Percentiles rank a stretch among this genome's conserved stretches.
Conservation (phyloP, 1,140 invertebrate species). For the Zaprionus ornatus region DNA sequence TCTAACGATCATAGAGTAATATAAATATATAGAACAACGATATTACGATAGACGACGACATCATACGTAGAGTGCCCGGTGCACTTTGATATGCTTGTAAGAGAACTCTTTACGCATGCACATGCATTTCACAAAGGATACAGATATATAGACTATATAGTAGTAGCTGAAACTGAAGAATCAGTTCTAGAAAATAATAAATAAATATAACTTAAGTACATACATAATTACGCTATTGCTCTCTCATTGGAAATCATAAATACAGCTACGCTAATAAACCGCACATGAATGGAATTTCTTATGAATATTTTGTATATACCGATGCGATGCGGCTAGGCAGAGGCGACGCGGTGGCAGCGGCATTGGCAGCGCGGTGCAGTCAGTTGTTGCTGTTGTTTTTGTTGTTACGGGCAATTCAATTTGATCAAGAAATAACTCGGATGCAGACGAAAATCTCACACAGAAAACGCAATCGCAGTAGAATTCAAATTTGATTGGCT, state of each 20-base stretch:
- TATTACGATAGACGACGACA: conserved; percentile 36
- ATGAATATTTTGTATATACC: conserved; percentile 9
- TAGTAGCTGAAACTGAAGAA: conserved; percentile 11
- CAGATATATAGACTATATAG: conserved; percentile 34
- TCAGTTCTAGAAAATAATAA: neutral
- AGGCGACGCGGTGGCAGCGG: neutral
- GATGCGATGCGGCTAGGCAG: conserved; percentile 10
- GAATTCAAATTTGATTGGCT: conserved; percentile 63
- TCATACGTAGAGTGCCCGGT: conserved; percentile 45
- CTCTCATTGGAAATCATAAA: conserved; percentile 14
- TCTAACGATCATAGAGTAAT: conserved; percentile 10
- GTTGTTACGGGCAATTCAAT: conserved; percentile 24
- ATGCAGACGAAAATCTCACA: conserved; percentile 36
- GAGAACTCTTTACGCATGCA: conserved; percentile 56
- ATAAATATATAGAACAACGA: conserved; percentile 11
- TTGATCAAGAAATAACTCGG: conserved; percentile 41
- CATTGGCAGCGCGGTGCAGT: conserved; percentile 12
- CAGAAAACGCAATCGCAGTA: conserved; percentile 21
- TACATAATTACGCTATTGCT: conserved; percentile 15
- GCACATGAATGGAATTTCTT: conserved; percentile 34
- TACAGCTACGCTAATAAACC: conserved; percentile 32
- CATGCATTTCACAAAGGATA: conserved; percentile 61
- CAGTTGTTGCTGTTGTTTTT: conserved; percentile 4
- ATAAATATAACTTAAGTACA: conserved; percentile 38
- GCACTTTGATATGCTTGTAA: conserved; percentile 39